Conservation (phyloP, 2,888 invertebrate genomes). For the Agrochola circellaris region DNA sequence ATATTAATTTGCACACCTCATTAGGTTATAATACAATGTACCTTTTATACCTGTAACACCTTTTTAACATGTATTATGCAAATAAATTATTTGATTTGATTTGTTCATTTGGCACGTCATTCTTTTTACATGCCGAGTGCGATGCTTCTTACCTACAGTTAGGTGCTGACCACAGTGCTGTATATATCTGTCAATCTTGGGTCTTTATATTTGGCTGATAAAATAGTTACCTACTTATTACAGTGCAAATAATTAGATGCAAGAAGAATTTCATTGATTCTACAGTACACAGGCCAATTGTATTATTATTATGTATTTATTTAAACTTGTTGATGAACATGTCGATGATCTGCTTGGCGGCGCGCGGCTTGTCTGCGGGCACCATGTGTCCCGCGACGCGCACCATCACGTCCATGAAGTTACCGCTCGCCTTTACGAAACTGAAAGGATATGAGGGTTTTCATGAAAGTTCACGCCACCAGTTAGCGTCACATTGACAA, state of each 20-base stretch:
- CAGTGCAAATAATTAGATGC: too few relatives aligned
- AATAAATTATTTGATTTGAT: too few relatives aligned
- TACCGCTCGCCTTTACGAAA: constrained; percentile 43
- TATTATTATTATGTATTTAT: constrained; percentile 19
- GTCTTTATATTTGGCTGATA: background rate
- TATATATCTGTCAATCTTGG: background rate
- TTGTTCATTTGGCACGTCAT: background rate
- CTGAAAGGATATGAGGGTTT: constrained; percentile 14
- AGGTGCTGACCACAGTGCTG: background rate
- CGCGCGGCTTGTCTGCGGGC: constrained; percentile 82
- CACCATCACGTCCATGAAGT: constrained; percentile 85
- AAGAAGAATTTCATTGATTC: too few relatives aligned
- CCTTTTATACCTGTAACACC: too few relatives aligned
- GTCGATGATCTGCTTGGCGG: constrained; percentile 70
- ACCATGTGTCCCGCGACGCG: constrained; percentile 90
- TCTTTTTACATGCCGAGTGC: background rate
- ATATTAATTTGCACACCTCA: too few relatives aligned
- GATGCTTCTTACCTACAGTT: background rate
- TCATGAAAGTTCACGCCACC: too few relatives aligned
- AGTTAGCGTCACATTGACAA: too few relatives aligned
- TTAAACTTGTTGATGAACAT: constrained; percentile 53
- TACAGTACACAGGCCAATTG: too few relatives aligned
- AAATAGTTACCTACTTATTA: background rate
- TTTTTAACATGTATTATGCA: too few relatives aligned
- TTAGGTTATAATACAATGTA: too few relatives aligned